A percentile compares a stretch with the other conserved stretches of the same genome.
These are phyloP conservation scores for Hybos culiciformis DNA, from an alignment of 2,888 invertebrate species.

Conservation along the genomic window DNA sequence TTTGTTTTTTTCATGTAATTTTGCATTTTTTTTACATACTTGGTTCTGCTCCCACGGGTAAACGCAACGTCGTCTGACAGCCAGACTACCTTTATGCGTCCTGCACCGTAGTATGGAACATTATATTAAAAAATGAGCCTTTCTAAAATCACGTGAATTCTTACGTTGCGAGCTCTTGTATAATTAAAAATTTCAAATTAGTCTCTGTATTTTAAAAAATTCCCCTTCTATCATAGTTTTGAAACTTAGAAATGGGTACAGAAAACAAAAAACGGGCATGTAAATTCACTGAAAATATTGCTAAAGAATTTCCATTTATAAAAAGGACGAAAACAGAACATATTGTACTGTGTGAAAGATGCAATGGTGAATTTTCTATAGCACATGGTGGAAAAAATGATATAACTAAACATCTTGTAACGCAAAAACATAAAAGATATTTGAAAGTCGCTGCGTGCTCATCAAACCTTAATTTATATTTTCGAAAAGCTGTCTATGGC, in stretches of 20 bases:
- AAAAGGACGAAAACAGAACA: constrained; percentile 1
- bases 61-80: too few species aligned
- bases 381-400: constrained; percentile 4
- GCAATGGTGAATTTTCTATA: constrained; percentile 5
- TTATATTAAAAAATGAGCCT: too few species aligned
- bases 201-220: not conserved
- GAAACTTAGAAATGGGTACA: not conserved
- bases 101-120: too few species aligned
- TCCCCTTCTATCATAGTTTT: not conserved
- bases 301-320: constrained; percentile 1
- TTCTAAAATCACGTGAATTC: not conserved
- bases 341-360: constrained; percentile 1
- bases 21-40: too few species aligned
- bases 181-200: not conserved
- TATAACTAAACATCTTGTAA: constrained; percentile 3
- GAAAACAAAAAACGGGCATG: constrained; percentile 1
- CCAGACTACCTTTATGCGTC: too few species aligned
- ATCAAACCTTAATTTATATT: not conserved
- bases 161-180: not conserved
- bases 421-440: constrained; percentile 1
- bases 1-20: too few species aligned
- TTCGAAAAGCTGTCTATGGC: constrained; percentile 2
- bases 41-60: too few species aligned
- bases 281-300: constrained; percentile 1
- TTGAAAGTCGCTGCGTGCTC: not conserved